Evolutionary conservation across 2,113 vertebrate species (phyloP).

Genomic region (Hippocampus comes): DNA sequence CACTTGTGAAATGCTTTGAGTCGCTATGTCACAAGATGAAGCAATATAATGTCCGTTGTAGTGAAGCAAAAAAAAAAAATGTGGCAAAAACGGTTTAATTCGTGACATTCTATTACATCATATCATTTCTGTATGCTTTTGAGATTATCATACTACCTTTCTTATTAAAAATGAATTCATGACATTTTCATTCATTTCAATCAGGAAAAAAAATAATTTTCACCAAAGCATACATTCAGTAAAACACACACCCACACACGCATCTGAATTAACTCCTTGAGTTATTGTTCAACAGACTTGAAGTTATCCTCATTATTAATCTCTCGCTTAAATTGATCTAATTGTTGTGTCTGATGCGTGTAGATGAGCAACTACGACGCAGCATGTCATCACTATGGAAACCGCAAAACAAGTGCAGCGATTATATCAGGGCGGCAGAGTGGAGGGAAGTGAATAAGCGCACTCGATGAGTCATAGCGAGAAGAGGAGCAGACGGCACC

Average conservation of each 20-base stretch:
- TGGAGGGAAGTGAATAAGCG: not conserved
- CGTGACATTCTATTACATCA: no score
- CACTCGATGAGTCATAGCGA: constrained; percentile 17
- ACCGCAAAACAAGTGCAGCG: constrained; percentile 34
- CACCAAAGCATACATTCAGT: no score
- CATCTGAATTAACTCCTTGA: not conserved
- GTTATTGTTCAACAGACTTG: not conserved
- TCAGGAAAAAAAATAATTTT: not conserved
- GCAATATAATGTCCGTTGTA: no score
- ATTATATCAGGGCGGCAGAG: constrained; percentile 17
- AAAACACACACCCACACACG: no score
- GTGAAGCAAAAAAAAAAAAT: no score
- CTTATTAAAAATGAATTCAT: not conserved
- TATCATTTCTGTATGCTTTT: no score
- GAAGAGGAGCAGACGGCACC: not conserved
- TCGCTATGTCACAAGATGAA: no score
- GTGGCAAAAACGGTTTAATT: no score
- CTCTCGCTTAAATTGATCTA: not conserved
- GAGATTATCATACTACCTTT: no score
- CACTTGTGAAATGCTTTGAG: no score
- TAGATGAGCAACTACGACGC: constrained; percentile 10
- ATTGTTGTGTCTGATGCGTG: not conserved
- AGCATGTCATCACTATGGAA: constrained; percentile 18
- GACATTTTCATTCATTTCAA: not conserved
- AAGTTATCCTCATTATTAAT: not conserved